Conservation (phyloP, 2,888 invertebrate genomes). For the Ditylenchus weischeri region DNA sequence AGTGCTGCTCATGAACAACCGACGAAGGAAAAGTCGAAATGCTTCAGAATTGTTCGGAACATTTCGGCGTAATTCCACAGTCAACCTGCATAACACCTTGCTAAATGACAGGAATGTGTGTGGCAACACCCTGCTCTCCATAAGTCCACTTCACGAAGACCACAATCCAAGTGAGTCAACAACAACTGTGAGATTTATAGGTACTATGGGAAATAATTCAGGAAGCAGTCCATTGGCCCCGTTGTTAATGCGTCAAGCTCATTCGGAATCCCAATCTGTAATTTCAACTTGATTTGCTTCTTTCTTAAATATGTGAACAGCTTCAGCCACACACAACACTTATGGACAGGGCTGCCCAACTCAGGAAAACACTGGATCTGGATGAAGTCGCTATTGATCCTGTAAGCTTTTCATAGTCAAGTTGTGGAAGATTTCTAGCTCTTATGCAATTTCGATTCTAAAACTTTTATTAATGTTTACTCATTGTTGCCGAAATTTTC, state of each 20-base stretch:
- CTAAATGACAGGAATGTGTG: slow-evolving; percentile 50
- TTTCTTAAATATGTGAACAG: too few relatives aligned
- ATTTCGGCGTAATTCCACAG: slow-evolving; percentile 30
- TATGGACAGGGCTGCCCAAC: slow-evolving; percentile 64
- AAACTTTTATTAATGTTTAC: too few relatives aligned
- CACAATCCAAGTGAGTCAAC: slow-evolving; percentile 6
- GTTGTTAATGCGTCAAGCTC: slow-evolving; percentile 22
- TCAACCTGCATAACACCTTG: slow-evolving; percentile 27
- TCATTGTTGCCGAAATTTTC: too few relatives aligned
- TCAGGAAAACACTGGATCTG: slow-evolving; percentile 71
- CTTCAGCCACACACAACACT: slow-evolving; percentile 19
- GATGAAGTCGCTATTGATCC: slow-evolving; percentile 43
- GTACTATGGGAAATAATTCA: slow-evolving; percentile 3
- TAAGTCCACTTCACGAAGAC: slow-evolving; percentile 27
- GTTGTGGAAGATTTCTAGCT: too few relatives aligned
- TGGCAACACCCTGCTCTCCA: slow-evolving; percentile 43
- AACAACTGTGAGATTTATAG: neutral
- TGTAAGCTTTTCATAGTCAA: too few relatives aligned
- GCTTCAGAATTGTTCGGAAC: slow-evolving; percentile 46
- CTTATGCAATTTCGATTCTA: too few relatives aligned
- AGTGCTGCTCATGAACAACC: slow-evolving; percentile 32
- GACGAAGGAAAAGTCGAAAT: slow-evolving; percentile 37
- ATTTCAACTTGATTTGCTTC: neutral
- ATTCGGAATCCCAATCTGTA: slow-evolving; percentile 3
- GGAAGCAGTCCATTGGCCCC: slow-evolving; percentile 26